Conservation (phyloP, 2,888 invertebrate species). For the Sialis fuliginosa region DNA sequence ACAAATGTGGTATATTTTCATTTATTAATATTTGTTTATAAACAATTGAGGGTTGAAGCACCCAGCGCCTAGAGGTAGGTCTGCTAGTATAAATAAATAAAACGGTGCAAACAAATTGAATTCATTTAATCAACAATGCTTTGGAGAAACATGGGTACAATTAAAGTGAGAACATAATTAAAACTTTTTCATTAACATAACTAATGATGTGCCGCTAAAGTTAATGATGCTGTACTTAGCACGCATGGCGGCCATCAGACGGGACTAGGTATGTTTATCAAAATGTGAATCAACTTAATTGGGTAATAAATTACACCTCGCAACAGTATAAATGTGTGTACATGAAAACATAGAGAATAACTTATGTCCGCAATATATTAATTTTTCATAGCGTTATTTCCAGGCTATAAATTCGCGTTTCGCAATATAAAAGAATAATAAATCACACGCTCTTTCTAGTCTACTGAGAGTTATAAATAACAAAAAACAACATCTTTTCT, state of each 20-base stretch:
- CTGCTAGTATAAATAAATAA: neutral
- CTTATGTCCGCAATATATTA: neutral
- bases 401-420: neutral
- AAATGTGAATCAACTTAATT: conserved; percentile 7
- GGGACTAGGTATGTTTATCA: conserved; percentile 3
- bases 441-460: too few relatives aligned
- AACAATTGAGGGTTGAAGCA: too few relatives aligned
- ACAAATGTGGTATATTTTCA: too few relatives aligned
- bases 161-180: conserved; percentile 3
- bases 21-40: too few relatives aligned
- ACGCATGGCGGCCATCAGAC: conserved; percentile 5
- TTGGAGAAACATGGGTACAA: neutral
- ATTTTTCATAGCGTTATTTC: neutral
- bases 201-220: conserved; percentile 4
- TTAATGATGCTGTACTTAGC: conserved; percentile 1
- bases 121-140: neutral
- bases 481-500: too few relatives aligned
- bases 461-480: too few relatives aligned
- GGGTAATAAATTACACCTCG: conserved; percentile 6
- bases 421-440: too few relatives aligned
- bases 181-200: conserved; percentile 2
- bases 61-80: neutral
- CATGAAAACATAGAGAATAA: conserved; percentile 1
- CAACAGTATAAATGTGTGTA: conserved; percentile 1
- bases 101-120: neutral